Evolutionary conservation across 35 echinoderm and acorn worm genomes (phyloP), one percentile per base, ranked within the genome.

Genomic region (Ophioderma brevispina): DNA sequence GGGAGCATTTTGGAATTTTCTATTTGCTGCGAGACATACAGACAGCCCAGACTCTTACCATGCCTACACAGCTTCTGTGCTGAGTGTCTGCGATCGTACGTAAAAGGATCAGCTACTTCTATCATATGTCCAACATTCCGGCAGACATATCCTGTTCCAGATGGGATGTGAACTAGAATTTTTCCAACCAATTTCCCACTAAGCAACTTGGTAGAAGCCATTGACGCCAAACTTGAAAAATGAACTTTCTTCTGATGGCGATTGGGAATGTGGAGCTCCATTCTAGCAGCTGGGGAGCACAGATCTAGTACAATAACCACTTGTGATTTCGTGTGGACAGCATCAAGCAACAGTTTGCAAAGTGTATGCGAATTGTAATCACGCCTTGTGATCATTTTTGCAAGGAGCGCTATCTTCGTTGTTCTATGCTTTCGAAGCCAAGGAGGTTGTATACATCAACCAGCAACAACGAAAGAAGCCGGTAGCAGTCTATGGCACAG

Each of bases 41-140:
- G 30, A 38, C 52, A 86, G 18, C 93, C 93, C 0, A 40, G 78
- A 31, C 86, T 94, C 31, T 78, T 94, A n/a, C 75, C 42, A 25
- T 94, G 93, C 77, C 76, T 94, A 21, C 94, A 95, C 76, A 91
- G 84, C 13, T 91, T 95, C 59, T 95, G 94, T 85, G 33, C 43
- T 15, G 78, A 87, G 17, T 95, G 94, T 64, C 35, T 95, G 63
- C 31, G 87, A 18, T 70, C 81, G 30, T 81, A 85, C n/a, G 31
- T 91, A 19, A 40, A n/a, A 64, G 23, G 36, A 14, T 28, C 35
- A 32, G 21, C 32, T 15, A n/a, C 41, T 64, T 15, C 19, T 6
- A 75, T 81, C 1, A 17, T 41, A n/a, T 94, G 92, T 49, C 92
- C 92, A 0, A 42, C 35, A 1, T 94, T 87, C 38, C 81, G 87